These are phyloP conservation scores for Tethea ocularis DNA, from an alignment of 2,888 invertebrate genomes.

Conservation along the genomic window DNA sequence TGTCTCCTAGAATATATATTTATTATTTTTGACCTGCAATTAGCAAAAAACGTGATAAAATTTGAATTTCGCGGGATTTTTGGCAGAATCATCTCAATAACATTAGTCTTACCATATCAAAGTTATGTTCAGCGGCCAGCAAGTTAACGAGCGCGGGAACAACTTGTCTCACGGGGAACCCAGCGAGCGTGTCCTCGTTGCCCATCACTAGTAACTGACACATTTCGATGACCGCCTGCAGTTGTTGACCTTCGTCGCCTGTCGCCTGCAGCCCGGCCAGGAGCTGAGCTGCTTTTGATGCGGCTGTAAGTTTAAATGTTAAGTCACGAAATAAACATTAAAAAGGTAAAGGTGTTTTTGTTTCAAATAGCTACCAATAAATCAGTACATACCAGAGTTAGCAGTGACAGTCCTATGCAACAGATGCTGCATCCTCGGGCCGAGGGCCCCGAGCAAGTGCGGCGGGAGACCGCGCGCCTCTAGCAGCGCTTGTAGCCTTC, in stretches of 20 bases:
- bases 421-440: constrained; percentile 98
- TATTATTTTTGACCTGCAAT: too few species aligned
- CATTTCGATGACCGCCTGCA: constrained; percentile 99
- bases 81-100: too few species aligned
- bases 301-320: constrained; percentile 77
- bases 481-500: constrained; percentile 95
- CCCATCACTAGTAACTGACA: constrained; percentile 99
- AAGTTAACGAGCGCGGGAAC: constrained; percentile 97
- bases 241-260: constrained; percentile 97
- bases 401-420: constrained; percentile 97
- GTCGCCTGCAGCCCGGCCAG: constrained; percentile 95
- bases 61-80: too few species aligned
- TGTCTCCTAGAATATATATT: too few species aligned
- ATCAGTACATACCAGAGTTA: constrained; percentile 60
- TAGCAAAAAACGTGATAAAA: too few species aligned
- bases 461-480: constrained; percentile 98
- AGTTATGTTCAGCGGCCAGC: constrained; percentile 98
- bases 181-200: constrained; percentile 98
- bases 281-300: constrained; percentile 96
- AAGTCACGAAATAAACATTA: background rate
- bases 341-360: too few species aligned
- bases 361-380: too few species aligned
- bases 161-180: constrained; percentile 99
- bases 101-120: constrained; percentile 96
- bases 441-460: constrained; percentile 97